A percentile compares a stretch with the other conserved stretches of the same genome.
These are phyloP conservation scores for Adelges cooleyi DNA, from an alignment of 1,140 invertebrate genomes.

Conservation along the genomic window DNA sequence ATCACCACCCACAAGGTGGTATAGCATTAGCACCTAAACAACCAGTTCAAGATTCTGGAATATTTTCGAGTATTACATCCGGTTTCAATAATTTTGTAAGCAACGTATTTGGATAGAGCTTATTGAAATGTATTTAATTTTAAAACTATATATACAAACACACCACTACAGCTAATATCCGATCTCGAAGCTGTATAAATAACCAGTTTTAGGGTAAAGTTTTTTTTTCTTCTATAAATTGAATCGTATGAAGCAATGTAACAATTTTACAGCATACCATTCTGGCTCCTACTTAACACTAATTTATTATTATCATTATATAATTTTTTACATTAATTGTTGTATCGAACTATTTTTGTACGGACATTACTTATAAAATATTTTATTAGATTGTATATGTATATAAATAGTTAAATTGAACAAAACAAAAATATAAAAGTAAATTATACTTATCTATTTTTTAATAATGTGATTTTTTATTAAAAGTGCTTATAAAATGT, in stretches of 20 bases:
- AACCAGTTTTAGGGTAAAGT: neutral
- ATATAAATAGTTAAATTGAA: neutral
- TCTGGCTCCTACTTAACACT: neutral
- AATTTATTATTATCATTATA: conserved; percentile 13
- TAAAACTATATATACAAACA: neutral
- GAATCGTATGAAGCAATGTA: neutral
- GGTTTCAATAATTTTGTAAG: conserved; percentile 62
- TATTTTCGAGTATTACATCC: conserved; percentile 61
- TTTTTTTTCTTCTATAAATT: neutral
- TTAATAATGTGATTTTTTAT: too few species aligned
- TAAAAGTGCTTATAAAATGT: too few species aligned
- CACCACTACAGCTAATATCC: conserved; percentile 17
- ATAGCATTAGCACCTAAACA: conserved; percentile 37
- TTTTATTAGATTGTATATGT: conserved; percentile 14
- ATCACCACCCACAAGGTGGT: conserved; percentile 37
- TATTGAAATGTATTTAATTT: neutral
- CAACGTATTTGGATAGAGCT: conserved; percentile 55
- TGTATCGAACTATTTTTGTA: neutral
- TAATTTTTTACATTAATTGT: conserved; percentile 2
- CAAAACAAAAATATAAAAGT: too few species aligned
- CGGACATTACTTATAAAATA: neutral
- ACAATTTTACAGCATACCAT: too few species aligned
- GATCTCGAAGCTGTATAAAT: conserved; percentile 22
- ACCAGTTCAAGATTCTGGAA: conserved; percentile 39
- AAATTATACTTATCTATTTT: too few species aligned